Conservation (phyloP, 2,797 vertebrate genomes). For the Ctenopoma kingsleyae region DNA sequence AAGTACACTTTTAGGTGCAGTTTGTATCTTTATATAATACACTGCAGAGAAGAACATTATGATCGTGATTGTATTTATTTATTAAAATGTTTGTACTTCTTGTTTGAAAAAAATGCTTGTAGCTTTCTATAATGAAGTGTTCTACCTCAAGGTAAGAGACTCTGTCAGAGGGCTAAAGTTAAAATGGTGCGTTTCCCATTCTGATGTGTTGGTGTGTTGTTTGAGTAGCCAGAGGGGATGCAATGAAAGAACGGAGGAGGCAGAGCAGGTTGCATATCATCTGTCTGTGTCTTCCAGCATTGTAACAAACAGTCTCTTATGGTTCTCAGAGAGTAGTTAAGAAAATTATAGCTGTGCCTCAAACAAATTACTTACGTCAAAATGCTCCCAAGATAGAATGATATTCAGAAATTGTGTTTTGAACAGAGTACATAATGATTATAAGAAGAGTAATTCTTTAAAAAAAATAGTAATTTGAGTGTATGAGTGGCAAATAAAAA, state of each 20-base stretch:
- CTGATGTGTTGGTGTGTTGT: slow-evolving; percentile 59
- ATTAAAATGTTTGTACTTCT: slow-evolving; percentile 8
- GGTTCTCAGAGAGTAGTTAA: slow-evolving; percentile 72
- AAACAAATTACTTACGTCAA: slow-evolving; percentile 71
- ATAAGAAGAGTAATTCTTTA: neutral
- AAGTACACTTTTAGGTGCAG: neutral
- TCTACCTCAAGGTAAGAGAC: slow-evolving; percentile 47
- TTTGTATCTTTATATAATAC: neutral
- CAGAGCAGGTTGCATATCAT: slow-evolving; percentile 72
- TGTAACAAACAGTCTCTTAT: slow-evolving; percentile 69
- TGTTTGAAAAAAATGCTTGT: slow-evolving; percentile 46
- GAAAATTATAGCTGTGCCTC: slow-evolving; percentile 71
- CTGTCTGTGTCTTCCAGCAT: slow-evolving; percentile 69
- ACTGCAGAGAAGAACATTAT: neutral
- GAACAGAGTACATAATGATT: slow-evolving; percentile 37
- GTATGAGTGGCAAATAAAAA: slow-evolving; percentile 19
- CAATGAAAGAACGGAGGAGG: slow-evolving; percentile 63
- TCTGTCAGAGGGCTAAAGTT: slow-evolving; percentile 64
- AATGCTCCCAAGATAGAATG: slow-evolving; percentile 57
- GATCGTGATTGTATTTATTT: neutral
- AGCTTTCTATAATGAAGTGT: slow-evolving; percentile 48
- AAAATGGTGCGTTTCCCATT: slow-evolving; percentile 57
- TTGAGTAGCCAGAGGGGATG: slow-evolving; percentile 64
- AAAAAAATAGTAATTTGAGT: neutral
- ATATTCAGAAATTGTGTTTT: slow-evolving; percentile 51